These are phyloP conservation scores for Lepidurus couesii DNA, from an alignment of 1,140 invertebrate species.

Conservation along the genomic window DNA sequence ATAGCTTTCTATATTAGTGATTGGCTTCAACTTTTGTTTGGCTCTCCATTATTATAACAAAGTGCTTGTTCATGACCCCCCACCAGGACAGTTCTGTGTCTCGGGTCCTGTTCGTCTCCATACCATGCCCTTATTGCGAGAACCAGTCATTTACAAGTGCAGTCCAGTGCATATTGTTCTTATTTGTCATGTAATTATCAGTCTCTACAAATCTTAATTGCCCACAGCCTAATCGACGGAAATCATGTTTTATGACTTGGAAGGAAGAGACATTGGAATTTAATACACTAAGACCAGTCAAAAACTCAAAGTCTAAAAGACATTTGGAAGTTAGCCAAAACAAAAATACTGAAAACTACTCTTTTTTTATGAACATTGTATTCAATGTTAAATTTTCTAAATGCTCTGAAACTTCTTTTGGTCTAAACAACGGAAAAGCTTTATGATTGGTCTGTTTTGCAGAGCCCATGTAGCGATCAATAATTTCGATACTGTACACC, in stretches of 20 bases:
- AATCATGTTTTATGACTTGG: background rate
- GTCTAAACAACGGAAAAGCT: too few species aligned
- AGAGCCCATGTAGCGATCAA: too few species aligned
- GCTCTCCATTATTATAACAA: background rate
- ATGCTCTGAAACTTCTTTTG: too few species aligned
- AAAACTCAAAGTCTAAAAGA: background rate
- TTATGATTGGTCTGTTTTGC: too few species aligned
- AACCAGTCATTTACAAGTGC: constrained; percentile 18
- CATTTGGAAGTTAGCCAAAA: too few species aligned
- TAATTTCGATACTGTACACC: too few species aligned
- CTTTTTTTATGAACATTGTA: too few species aligned
- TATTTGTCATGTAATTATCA: constrained; percentile 12
- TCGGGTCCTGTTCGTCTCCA: constrained; percentile 17
- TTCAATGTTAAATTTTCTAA: too few species aligned
- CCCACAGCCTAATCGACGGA: background rate
- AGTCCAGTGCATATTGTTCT: background rate
- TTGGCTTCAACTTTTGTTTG: constrained; percentile 5
- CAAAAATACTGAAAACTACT: too few species aligned
- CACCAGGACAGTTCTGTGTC: background rate
- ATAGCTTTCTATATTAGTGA: constrained; percentile 16
- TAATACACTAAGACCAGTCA: constrained; percentile 22
- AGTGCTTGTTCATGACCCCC: constrained; percentile 15
- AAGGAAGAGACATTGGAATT: background rate
- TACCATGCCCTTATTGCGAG: constrained; percentile 14
- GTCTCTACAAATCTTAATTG: constrained; percentile 10